Percentiles rank a stretch among this genome's conserved stretches.
Evolutionary conservation across 1,140 invertebrate species (phyloP).

Genomic region (Drosophila mayri): DNA sequence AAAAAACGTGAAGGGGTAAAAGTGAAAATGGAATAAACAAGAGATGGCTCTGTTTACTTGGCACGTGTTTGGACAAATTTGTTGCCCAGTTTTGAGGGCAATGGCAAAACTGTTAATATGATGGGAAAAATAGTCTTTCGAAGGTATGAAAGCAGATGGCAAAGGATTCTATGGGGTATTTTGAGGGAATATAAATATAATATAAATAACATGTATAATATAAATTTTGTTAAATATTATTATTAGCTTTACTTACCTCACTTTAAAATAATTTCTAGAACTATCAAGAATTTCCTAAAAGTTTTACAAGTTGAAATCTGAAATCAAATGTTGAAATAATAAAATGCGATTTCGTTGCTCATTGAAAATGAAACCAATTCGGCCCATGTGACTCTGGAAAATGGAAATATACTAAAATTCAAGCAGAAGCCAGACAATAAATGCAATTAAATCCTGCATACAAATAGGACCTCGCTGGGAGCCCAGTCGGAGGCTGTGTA

Average conservation of each 20-base stretch:
- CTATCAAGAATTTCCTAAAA: neutral
- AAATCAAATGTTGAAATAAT: neutral
- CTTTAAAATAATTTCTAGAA: neutral
- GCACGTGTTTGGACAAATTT: slow-evolving; percentile 51
- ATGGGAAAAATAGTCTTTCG: neutral
- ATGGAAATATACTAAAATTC: slow-evolving; percentile 14
- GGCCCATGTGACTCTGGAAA: neutral
- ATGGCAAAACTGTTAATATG: slow-evolving; percentile 6
- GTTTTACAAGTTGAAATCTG: neutral
- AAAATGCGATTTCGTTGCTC: neutral
- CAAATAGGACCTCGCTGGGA: slow-evolving; percentile 19
- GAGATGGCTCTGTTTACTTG: slow-evolving; percentile 22
- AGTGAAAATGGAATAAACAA: slow-evolving; percentile 57
- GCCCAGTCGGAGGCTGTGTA: slow-evolving; percentile 38
- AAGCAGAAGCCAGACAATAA: slow-evolving; percentile 44
- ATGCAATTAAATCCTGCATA: slow-evolving; percentile 68
- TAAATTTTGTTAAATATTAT: neutral
- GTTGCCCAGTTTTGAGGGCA: slow-evolving; percentile 29
- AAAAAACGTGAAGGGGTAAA: slow-evolving; percentile 18
- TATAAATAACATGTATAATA: no score
- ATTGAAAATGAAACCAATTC: slow-evolving; percentile 11
- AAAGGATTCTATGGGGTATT: neutral
- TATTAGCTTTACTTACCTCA: no score
- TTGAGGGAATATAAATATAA: neutral
- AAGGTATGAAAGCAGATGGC: neutral